Conservation (phyloP, 1,140 invertebrate genomes). For the Steinernema khuongi region DNA sequence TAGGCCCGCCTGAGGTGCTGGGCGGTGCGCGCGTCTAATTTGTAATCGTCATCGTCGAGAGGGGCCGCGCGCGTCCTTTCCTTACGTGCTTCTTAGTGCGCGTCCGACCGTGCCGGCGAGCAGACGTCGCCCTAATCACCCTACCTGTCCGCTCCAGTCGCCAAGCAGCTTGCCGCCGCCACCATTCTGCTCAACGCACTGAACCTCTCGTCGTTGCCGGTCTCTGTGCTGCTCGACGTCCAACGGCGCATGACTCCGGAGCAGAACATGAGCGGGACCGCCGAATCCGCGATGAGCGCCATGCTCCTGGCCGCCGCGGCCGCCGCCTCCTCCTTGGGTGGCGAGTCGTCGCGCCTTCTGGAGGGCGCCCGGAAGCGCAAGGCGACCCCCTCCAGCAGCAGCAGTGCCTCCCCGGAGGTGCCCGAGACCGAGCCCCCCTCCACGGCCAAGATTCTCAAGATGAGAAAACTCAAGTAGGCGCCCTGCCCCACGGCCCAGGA, state of each 20-base stretch:
- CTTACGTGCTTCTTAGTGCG: constrained; percentile 9
- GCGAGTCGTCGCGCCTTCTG: background rate
- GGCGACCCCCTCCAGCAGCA: constrained; percentile 18
- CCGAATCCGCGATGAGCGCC: background rate
- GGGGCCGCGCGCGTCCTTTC: constrained; percentile 6
- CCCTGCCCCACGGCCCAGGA: constrained; percentile 23
- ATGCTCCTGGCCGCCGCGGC: background rate
- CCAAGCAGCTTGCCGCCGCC: background rate
- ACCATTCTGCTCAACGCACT: constrained; percentile 9
- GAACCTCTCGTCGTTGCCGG: background rate
- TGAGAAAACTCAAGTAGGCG: background rate
- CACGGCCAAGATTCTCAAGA: background rate
- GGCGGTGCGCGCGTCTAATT: background rate
- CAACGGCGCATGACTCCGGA: constrained; percentile 4
- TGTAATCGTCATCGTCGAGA: constrained; percentile 1
- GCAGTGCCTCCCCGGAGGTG: constrained; percentile 11
- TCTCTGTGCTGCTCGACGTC: constrained; percentile 1
- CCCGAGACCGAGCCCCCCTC: background rate
- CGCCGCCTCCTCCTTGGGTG: background rate
- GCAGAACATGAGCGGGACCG: background rate
- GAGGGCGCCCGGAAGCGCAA: constrained; percentile 3
- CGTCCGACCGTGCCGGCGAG: background rate
- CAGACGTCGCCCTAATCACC: constrained; percentile 11
- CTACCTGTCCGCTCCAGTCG: background rate
- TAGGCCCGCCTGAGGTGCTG: too few relatives aligned